These are phyloP conservation scores for Bombus difficillimus DNA, from an alignment of 1,140 invertebrate species.

Conservation along the genomic window DNA sequence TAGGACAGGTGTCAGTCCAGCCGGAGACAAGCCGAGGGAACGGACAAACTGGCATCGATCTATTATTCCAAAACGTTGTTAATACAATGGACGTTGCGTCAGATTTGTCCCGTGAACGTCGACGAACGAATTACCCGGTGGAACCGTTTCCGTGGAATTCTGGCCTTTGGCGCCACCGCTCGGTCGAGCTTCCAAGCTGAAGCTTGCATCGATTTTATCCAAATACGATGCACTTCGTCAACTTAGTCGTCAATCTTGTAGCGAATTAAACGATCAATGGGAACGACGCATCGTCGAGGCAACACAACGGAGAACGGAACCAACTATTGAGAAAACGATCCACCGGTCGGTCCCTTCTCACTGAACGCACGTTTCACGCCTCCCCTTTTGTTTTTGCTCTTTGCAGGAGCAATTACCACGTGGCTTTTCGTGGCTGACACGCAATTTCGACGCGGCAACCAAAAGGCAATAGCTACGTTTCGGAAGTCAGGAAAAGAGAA, in stretches of 20 bases:
- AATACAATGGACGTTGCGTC: conserved; percentile 8
- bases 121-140: conserved; percentile 20
- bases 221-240: conserved; percentile 27
- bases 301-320: not conserved
- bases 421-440: conserved; percentile 54
- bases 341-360: not conserved
- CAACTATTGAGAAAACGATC: not conserved
- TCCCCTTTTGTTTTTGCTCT: conserved; percentile 29
- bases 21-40: not conserved
- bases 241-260: conserved; percentile 10
- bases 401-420: conserved; percentile 45
- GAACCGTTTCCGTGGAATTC: not conserved
- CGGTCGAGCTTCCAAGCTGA: conserved; percentile 49
- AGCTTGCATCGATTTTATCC: conserved; percentile 64
- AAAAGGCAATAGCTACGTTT: conserved; percentile 39
- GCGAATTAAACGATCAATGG: conserved; percentile 29
- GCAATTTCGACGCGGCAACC: conserved; percentile 52
- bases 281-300: not conserved
- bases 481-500: conserved; percentile 26
- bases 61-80: conserved; percentile 1
- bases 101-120: not conserved
- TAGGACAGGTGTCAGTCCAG: conserved; percentile 17
- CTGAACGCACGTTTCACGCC: not conserved
- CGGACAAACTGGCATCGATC: conserved; percentile 1
- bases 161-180: conserved; percentile 62